Conservation (phyloP, 2,113 vertebrate species). For the Anolis sagrei region DNA sequence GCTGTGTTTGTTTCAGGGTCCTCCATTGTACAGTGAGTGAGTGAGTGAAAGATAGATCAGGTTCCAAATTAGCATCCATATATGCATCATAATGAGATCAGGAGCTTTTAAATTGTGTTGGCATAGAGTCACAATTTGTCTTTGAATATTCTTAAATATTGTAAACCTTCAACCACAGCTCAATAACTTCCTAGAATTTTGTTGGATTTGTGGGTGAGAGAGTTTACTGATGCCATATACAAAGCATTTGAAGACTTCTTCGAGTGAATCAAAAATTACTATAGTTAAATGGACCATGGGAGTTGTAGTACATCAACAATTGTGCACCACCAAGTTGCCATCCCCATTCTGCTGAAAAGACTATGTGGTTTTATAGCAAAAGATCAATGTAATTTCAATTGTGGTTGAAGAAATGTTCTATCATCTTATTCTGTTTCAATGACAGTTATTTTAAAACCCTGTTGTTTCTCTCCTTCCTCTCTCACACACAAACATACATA, state of each 20-base stretch:
- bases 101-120: not conserved
- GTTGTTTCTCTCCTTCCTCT: too few relatives aligned
- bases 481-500: too few relatives aligned
- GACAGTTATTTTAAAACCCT: too few relatives aligned
- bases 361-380: not conserved
- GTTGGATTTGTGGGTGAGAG: not conserved
- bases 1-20: not conserved
- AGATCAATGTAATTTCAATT: not conserved
- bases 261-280: not conserved
- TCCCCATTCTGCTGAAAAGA: not conserved
- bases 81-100: not conserved
- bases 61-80: not conserved
- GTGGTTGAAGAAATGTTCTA: not conserved
- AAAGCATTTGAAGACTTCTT: not conserved
- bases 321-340: not conserved
- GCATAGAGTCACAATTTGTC: too few relatives aligned
- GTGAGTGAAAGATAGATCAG: not conserved
- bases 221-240: not conserved
- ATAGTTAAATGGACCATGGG: not conserved
- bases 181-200: not conserved
- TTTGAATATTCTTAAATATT: not conserved
- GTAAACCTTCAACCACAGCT: not conserved
- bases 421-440: too few relatives aligned
- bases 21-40: not conserved
- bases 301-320: not conserved